A percentile compares a stretch with the other conserved stretches of the same genome.
These are phyloP conservation scores for Cheilosia vernalis DNA, from an alignment of 2,888 invertebrate genomes.

Conservation along the genomic window DNA sequence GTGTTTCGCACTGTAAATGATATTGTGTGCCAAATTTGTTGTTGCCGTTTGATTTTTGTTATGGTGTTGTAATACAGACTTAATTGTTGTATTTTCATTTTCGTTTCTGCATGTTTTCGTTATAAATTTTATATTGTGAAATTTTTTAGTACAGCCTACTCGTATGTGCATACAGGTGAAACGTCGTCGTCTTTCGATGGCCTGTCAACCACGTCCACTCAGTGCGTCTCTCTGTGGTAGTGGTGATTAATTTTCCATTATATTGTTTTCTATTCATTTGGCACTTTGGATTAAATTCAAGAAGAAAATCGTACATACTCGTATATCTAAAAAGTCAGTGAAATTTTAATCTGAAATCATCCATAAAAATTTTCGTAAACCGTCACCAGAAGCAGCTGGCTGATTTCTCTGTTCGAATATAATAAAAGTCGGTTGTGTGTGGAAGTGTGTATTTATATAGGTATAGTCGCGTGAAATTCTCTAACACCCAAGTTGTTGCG, in stretches of 20 bases:
- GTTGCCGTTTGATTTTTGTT: conserved; percentile 21
- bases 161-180: conserved; percentile 55
- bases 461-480: conserved; percentile 12
- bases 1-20: conserved; percentile 46
- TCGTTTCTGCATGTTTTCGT: conserved; percentile 17
- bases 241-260: conserved; percentile 26
- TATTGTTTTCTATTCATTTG: not conserved
- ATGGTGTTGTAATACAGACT: conserved; percentile 15
- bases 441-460: not conserved
- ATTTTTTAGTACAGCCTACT: conserved; percentile 24
- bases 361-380: not conserved
- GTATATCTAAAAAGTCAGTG: not conserved
- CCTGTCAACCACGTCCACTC: conserved; percentile 29
- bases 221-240: conserved; percentile 4
- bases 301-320: conserved; percentile 1
- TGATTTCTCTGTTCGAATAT: not conserved
- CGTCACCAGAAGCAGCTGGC: conserved; percentile 6
- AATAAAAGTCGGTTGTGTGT: not conserved
- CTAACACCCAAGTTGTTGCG: conserved; percentile 9
- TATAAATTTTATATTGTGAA: conserved; percentile 42
- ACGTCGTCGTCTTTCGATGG: conserved; percentile 10
- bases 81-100: no score
- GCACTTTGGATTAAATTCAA: not conserved
- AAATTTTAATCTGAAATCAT: conserved; percentile 16
- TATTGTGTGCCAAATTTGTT: conserved; percentile 51